Percentiles rank a stretch among this genome's conserved stretches.
Evolutionary conservation across 2,113 vertebrate species (phyloP).

Genomic region (Labrus mixtus): DNA sequence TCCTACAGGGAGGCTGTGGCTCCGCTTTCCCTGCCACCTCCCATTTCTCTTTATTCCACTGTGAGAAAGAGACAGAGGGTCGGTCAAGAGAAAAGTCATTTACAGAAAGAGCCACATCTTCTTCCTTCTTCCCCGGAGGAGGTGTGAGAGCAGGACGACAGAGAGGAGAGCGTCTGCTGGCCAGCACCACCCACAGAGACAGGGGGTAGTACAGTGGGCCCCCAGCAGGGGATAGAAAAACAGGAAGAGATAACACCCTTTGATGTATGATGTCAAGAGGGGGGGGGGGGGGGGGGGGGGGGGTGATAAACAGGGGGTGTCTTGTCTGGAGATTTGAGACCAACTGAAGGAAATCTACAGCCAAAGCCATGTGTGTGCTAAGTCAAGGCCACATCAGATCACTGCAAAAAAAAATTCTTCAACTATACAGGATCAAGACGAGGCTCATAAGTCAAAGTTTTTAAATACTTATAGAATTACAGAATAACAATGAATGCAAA

Average conservation of each 20-base stretch:
- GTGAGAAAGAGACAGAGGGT: conserved; percentile 52
- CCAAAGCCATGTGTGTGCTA: conserved; percentile 9
- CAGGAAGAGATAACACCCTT: conserved; percentile 86
- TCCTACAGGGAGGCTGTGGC: conserved; percentile 91
- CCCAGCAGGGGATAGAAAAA: conserved; percentile 84
- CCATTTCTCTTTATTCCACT: conserved; percentile 96
- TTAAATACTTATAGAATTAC: too few species aligned
- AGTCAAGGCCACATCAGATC: not conserved
- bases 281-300: conserved; percentile 29
- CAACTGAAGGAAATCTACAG: not conserved
- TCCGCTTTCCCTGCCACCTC: conserved; percentile 93
- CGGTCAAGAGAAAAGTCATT: conserved; percentile 17
- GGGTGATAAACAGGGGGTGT: conserved; percentile 57
- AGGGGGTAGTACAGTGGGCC: conserved; percentile 65
- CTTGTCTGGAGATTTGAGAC: conserved; percentile 42
- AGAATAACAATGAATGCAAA: too few species aligned
- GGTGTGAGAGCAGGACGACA: conserved; percentile 14
- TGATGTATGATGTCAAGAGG: conserved; percentile 78
- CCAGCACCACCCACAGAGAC: conserved; percentile 75
- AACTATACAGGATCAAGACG: too few species aligned
- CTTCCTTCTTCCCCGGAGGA: conserved; percentile 41
- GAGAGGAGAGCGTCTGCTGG: conserved; percentile 49
- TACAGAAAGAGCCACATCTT: not conserved
- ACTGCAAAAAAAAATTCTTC: not conserved
- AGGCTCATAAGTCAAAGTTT: too few species aligned